phyloP scores from a whole-genome alignment of 2,888 invertebrate genomes.

The Agrotis puta region DNA sequence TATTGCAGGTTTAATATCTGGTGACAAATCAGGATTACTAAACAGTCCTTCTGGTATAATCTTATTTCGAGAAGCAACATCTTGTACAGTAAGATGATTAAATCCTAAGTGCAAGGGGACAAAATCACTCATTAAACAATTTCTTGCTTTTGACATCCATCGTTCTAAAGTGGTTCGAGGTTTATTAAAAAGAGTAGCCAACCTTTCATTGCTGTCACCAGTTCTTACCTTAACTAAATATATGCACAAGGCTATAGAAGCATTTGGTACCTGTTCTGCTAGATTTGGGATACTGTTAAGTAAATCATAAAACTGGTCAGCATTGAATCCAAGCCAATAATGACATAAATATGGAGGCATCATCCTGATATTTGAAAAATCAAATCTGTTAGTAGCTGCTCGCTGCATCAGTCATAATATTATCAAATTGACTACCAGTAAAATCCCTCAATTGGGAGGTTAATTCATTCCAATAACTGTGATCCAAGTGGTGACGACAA shows the following conservation, averaged over 20 bases:
- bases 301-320: constrained; percentile 36
- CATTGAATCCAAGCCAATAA: constrained; percentile 34
- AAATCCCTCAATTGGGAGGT: constrained; percentile 33
- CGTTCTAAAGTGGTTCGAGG: constrained; percentile 32
- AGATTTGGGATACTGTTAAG: constrained; percentile 22
- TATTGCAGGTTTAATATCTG: constrained; percentile 26
- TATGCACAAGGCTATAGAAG: constrained; percentile 31
- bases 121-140: constrained; percentile 23
- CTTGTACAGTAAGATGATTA: constrained; percentile 32
- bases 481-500: constrained; percentile 29
- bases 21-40: constrained; percentile 25
- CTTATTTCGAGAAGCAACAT: constrained; percentile 36
- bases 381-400: constrained; percentile 20
- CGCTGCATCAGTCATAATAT: constrained; percentile 27
- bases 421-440: constrained; percentile 40
- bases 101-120: constrained; percentile 31
- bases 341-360: constrained; percentile 40
- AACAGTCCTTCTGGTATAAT: constrained; percentile 30
- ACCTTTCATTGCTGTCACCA: constrained; percentile 43
- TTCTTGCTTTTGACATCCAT: constrained; percentile 28
- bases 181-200: constrained; percentile 21
- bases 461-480: constrained; percentile 27
- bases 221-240: constrained; percentile 41
- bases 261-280: constrained; percentile 29
- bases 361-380: constrained; percentile 36